These are phyloP conservation scores for Drosophila melanica DNA, from an alignment of 1,140 invertebrate genomes.

Conservation along the genomic window DNA sequence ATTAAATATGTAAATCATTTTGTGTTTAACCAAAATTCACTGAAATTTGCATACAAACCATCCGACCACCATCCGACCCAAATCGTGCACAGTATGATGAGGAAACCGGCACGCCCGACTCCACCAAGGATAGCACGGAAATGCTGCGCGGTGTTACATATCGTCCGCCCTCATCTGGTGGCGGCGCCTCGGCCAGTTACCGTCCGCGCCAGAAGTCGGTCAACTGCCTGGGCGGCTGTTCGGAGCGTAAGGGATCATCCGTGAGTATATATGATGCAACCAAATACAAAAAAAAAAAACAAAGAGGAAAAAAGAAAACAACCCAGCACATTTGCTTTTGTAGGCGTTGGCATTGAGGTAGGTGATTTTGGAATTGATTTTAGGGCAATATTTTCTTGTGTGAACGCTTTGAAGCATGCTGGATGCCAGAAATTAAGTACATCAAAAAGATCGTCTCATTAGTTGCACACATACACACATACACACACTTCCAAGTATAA, in stretches of 20 bases:
- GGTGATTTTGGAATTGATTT: constrained; percentile 11
- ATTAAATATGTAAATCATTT: constrained; percentile 83
- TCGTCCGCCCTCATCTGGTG: constrained; percentile 83
- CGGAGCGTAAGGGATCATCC: constrained; percentile 86
- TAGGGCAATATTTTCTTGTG: background rate
- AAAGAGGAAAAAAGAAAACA: no score
- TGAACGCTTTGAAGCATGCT: constrained; percentile 43
- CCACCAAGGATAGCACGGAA: constrained; percentile 84
- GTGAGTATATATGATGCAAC: constrained; percentile 84
- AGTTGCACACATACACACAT: constrained; percentile 23
- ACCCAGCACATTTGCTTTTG: background rate
- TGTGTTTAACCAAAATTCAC: constrained; percentile 78
- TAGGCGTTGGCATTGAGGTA: constrained; percentile 21
- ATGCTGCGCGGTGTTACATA: constrained; percentile 84
- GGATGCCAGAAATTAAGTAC: constrained; percentile 22
- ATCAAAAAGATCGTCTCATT: constrained; percentile 37
- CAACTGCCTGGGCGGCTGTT: constrained; percentile 86
- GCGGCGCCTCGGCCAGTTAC: constrained; percentile 60
- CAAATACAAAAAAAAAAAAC: background rate
- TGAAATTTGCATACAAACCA: constrained; percentile 77
- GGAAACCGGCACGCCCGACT: constrained; percentile 85
- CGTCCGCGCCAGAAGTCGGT: constrained; percentile 83
- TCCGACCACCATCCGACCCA: constrained; percentile 31
- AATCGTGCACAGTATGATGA: constrained; percentile 83
- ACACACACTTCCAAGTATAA: constrained; percentile 9